Base-by-base conservation (phyloP, 2,888 invertebrate genomes). In the Aporophyla nigra region DNA sequence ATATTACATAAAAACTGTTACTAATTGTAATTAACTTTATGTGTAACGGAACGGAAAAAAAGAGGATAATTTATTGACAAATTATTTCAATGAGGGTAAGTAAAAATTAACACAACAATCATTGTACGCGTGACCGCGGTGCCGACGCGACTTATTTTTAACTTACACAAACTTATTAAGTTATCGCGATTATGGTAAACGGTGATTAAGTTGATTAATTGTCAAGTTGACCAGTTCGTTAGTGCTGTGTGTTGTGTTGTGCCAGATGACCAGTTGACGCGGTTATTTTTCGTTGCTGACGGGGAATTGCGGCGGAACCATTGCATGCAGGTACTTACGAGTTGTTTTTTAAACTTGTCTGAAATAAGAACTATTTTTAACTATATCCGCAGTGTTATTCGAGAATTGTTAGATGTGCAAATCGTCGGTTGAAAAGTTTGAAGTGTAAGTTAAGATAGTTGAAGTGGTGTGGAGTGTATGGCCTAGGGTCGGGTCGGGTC, bases 391-490 rank as follows among this genome's bases (percentile, higher is more conserved):
- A 84, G 77, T 85, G 83, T 80, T 82, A 84, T 87, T 87, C 74
- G 14, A 84, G 89, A 90, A 90, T 90, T 82, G 87, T 77, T 21
- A 14, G 40, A 91, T 91, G 91, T 92, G 90, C 86, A 90, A 90
- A 90, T 89, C 86, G 80, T 81, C 73, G 78, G 77, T 86, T 84
- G 75, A 86, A 88, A 92, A 93, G 91, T 92, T 91, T 84, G 84
- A 89, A 91, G 89, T 90, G 86, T 89, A 88, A 92, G 92, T 91
- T 88, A 90, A 88, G 87, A 91, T 91, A 90, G 93, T 92, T 90
- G 91, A 87, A 91, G 92, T 92, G 90, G 87, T 84, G 83, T 87
- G 89, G 82, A 88, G 89, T 90, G 90, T 87, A 88, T 87, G 83
- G 83, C 84, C 80, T 86, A 89, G 87, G 85, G 90, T 87, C 90